Percentiles rank a stretch among this genome's conserved stretches.
Evolutionary conservation across 2,888 invertebrate genomes (phyloP).

Genomic region (Buathra laborator): DNA sequence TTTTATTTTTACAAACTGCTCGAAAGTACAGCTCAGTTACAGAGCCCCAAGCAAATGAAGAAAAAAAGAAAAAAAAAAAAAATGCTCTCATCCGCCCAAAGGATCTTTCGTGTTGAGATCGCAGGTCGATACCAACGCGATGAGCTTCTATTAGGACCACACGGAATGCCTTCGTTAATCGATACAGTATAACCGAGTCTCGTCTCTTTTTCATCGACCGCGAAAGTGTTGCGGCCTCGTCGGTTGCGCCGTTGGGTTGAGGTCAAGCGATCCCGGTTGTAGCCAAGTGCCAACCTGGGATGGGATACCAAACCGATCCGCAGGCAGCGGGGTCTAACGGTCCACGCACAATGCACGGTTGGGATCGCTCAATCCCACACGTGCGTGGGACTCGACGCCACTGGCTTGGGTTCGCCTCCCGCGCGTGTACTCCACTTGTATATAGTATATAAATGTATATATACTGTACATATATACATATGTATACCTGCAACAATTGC

Average conservation of each 20-base stretch:
- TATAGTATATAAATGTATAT: background rate
- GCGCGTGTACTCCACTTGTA: constrained; percentile 2
- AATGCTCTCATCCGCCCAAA: constrained; percentile 1
- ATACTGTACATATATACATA: background rate
- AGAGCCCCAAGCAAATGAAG: background rate
- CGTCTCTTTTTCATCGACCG: constrained; percentile 23
- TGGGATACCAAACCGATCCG: constrained; percentile 41
- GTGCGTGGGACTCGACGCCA: constrained; percentile 75
- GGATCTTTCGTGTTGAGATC: constrained; percentile 16
- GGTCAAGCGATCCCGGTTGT: constrained; percentile 57
- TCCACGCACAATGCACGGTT: constrained; percentile 65
- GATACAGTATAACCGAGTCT: constrained; percentile 13
- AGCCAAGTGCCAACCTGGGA: constrained; percentile 31
- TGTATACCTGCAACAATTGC: constrained; percentile 6
- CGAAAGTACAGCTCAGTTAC: constrained; percentile 27
- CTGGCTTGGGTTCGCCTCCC: constrained; percentile 43
- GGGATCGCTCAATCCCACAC: constrained; percentile 78
- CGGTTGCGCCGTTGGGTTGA: constrained; percentile 17
- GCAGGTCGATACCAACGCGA: constrained; percentile 3
- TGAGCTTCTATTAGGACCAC: constrained; percentile 8
- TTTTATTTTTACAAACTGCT: constrained; percentile 16
- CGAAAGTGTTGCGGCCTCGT: constrained; percentile 35
- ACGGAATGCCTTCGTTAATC: background rate
- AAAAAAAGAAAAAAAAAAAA: background rate
- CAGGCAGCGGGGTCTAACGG: constrained; percentile 62